Percentiles rank a stretch among this genome's conserved stretches.
Conservation (phyloP, 2,113 vertebrate species). For the Maccullochella peelii region DNA sequence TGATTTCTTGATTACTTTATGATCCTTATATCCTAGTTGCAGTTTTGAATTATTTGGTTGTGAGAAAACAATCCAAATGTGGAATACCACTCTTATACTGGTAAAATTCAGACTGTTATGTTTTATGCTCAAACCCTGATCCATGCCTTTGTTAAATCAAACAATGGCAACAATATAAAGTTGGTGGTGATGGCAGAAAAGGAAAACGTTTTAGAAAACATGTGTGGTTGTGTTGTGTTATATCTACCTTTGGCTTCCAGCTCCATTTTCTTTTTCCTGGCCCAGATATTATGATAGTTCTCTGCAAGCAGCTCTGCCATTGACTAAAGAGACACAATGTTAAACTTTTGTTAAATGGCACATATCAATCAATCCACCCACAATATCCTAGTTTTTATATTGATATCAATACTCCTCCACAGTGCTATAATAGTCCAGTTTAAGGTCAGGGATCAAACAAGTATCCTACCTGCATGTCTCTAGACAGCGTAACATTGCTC, state of each 20-base stretch:
- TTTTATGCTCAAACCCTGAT: background rate
- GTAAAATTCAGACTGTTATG: background rate
- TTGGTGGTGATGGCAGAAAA: background rate
- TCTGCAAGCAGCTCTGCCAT: constrained; percentile 98
- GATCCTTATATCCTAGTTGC: background rate
- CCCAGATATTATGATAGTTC: constrained; percentile 98
- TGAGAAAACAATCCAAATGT: background rate
- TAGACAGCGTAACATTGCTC: constrained; percentile 96
- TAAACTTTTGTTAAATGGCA: background rate
- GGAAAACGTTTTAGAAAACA: background rate
- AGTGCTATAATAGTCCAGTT: background rate
- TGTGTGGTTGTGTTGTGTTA: background rate
- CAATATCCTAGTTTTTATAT: background rate
- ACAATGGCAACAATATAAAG: background rate
- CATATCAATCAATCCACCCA: background rate
- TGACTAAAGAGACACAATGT: constrained; percentile 82
- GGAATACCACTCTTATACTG: background rate
- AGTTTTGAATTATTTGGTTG: background rate
- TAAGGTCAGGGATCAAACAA: background rate
- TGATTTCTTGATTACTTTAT: background rate
- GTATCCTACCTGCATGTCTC: constrained; percentile 91
- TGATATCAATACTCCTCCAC: background rate
- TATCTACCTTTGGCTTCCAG: constrained; percentile 94
- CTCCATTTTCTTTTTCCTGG: constrained; percentile 95
- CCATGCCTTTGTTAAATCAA: background rate